phyloP scores from a whole-genome alignment of 1,140 invertebrate genomes.

The Coenobita brevimanus region DNA sequence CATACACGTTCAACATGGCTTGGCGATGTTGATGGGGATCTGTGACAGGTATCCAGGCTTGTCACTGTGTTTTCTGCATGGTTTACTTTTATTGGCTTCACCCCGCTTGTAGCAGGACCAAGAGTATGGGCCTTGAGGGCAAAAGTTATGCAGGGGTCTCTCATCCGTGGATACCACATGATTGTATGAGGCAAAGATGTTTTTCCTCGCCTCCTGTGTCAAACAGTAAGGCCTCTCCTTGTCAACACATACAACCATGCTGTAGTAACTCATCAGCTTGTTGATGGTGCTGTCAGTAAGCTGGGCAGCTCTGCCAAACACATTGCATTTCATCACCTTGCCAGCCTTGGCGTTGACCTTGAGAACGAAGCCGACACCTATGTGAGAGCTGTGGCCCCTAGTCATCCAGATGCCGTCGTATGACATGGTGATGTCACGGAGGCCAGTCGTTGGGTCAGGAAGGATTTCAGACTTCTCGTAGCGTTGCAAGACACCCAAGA shows the following conservation, averaged over 20 bases:
- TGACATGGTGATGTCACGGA: too few species aligned
- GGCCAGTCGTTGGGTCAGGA: too few species aligned
- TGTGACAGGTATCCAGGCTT: too few species aligned
- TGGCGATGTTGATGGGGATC: too few species aligned
- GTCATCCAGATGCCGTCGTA: too few species aligned
- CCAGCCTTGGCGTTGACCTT: slow-evolving; percentile 20
- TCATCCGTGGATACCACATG: background rate
- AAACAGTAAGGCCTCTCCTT: background rate
- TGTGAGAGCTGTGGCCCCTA: too few species aligned
- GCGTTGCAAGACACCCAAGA: too few species aligned
- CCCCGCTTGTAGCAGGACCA: background rate
- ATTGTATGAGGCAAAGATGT: background rate
- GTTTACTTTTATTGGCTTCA: background rate
- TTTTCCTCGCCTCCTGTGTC: background rate
- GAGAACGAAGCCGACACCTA: too few species aligned
- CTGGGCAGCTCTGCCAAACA: background rate
- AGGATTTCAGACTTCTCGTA: too few species aligned
- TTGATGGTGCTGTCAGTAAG: slow-evolving; percentile 38
- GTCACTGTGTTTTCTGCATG: too few species aligned
- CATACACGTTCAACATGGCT: too few species aligned
- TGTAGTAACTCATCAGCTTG: background rate
- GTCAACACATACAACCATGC: background rate
- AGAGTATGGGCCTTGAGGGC: background rate
- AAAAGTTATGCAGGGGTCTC: background rate
- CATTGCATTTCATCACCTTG: background rate